Evolutionary conservation across 2,113 vertebrate genomes (phyloP).

Genomic region (Hemichromis elongatus): DNA sequence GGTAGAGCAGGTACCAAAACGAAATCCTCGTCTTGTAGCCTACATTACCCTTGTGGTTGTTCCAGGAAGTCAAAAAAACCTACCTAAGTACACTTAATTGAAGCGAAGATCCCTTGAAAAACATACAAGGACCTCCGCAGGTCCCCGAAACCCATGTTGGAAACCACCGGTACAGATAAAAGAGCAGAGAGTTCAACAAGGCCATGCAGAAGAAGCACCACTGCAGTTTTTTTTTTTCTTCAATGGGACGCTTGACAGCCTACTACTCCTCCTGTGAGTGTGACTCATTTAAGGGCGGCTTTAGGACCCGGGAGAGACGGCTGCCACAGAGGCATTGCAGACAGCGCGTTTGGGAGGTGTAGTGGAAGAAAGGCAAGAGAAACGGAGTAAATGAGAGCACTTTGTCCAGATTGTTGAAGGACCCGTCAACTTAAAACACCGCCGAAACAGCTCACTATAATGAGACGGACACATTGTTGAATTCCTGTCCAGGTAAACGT

Average conservation of each 20-base stretch:
- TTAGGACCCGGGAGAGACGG: slow-evolving; percentile 70
- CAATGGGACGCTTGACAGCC: slow-evolving; percentile 14
- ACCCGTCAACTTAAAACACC: slow-evolving; percentile 67
- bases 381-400: slow-evolving; percentile 78
- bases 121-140: neutral
- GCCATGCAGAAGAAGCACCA: slow-evolving; percentile 7
- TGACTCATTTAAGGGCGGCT: slow-evolving; percentile 1
- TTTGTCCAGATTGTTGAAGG: slow-evolving; percentile 75
- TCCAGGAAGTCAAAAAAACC: neutral
- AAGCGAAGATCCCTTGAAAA: neutral
- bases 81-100: neutral
- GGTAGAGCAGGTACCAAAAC: neutral
- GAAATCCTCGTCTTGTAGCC: neutral
- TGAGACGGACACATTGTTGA: slow-evolving; percentile 75
- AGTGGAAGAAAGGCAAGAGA: slow-evolving; percentile 79
- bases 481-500: slow-evolving; percentile 71
- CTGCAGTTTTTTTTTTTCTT: slow-evolving; percentile 5
- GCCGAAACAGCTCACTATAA: slow-evolving; percentile 68
- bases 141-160: slow-evolving; percentile 1
- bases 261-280: neutral
- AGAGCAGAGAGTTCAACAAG: slow-evolving; percentile 43
- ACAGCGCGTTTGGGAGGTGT: slow-evolving; percentile 76
- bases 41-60: neutral
- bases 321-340: slow-evolving; percentile 69
- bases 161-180: slow-evolving; percentile 24